phyloP scores from a whole-genome alignment of 2,797 vertebrate genomes.

The Gallinago stenura region DNA sequence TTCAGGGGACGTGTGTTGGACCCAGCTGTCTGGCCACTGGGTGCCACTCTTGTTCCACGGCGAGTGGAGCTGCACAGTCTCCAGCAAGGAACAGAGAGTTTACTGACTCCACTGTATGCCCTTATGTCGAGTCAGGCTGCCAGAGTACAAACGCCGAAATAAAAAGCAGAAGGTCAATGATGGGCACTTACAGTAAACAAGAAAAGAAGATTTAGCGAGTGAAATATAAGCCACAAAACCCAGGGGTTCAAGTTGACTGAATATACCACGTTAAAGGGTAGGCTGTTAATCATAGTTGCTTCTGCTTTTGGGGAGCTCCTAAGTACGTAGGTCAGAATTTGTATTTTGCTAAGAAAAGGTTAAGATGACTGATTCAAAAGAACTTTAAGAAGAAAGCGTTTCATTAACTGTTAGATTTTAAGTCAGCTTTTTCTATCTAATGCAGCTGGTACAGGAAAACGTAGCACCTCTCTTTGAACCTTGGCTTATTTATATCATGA shows the following conservation, averaged over 20 bases:
- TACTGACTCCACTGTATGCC: neutral
- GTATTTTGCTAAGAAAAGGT: neutral
- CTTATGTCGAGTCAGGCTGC: constrained; percentile 38
- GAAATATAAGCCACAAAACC: neutral
- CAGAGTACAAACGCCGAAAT: constrained; percentile 50
- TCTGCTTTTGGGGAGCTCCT: neutral
- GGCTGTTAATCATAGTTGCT: neutral
- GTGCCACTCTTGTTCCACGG: constrained; percentile 75
- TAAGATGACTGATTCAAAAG: neutral
- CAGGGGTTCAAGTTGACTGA: neutral
- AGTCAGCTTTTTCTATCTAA: neutral
- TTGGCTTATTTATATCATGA: neutral
- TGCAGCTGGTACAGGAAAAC: neutral
- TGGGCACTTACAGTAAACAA: constrained; percentile 25
- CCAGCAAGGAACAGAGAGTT: constrained; percentile 33
- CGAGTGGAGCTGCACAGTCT: neutral
- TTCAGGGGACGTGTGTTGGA: neutral
- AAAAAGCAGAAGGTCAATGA: constrained; percentile 72
- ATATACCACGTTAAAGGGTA: neutral
- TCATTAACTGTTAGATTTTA: neutral
- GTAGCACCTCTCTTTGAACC: neutral
- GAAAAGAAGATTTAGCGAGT: constrained; percentile 21
- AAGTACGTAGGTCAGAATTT: neutral
- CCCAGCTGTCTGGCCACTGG: constrained; percentile 60
- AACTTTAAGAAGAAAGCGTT: neutral